Percentiles rank a stretch among this genome's conserved stretches.
These are phyloP conservation scores for Edolisoma coerulescens DNA, from an alignment of 2,113 vertebrate species.

Conservation along the genomic window DNA sequence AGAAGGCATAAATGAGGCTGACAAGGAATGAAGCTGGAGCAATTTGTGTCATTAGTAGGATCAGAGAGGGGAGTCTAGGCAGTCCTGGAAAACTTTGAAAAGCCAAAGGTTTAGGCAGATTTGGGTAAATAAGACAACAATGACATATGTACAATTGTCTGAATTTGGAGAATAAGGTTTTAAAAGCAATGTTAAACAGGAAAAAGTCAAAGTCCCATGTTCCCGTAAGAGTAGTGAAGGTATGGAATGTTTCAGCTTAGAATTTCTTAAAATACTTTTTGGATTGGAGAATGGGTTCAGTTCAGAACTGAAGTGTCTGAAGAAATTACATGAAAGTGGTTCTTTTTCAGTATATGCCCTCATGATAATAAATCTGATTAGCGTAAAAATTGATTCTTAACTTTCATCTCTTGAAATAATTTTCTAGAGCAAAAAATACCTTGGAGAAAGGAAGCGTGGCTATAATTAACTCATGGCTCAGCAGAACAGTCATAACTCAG, in stretches of 20 bases:
- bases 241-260: neutral
- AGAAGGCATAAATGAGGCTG: neutral
- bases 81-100: neutral
- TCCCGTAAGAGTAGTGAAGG: rapidly evolving
- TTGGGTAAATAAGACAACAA: neutral
- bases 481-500: neutral
- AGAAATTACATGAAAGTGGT: neutral
- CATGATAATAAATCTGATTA: neutral
- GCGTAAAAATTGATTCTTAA: neutral
- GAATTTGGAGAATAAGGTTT: neutral
- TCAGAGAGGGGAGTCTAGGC: neutral
- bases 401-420: neutral
- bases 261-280: neutral
- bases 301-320: neutral
- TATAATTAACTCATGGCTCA: neutral
- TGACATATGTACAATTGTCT: neutral
- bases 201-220: neutral
- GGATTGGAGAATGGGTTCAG: neutral
- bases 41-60: neutral
- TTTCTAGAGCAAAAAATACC: neutral
- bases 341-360: neutral
- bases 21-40: neutral
- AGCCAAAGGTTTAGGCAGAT: neutral
- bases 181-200: neutral
- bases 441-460: neutral